These are phyloP conservation scores for Lucilia sericata DNA, from an alignment of 1,140 invertebrate species.

Conservation along the genomic window DNA sequence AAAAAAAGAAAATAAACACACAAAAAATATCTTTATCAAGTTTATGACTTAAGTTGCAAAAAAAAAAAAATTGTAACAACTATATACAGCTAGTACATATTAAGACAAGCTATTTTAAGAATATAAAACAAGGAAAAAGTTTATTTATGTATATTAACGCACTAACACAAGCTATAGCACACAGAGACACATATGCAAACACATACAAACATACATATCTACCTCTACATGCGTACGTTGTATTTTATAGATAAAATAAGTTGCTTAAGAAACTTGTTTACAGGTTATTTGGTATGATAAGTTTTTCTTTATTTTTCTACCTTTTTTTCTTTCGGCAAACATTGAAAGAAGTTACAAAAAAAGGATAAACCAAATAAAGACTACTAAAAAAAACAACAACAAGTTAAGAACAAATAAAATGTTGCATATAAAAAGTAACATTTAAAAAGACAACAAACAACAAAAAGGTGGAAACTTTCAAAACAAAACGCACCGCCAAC, in stretches of 20 bases:
- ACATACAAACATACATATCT: neutral
- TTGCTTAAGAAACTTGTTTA: neutral
- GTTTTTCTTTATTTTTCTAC: neutral
- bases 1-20: neutral
- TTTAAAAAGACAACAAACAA: conserved; percentile 27
- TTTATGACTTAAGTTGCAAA: neutral
- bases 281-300: conserved; percentile 36
- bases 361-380: neutral
- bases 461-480: conserved; percentile 33
- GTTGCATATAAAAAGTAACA: neutral
- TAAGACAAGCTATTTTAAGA: neutral
- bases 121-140: neutral
- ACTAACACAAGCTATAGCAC: neutral
- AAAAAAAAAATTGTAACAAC: neutral
- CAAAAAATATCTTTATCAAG: neutral
- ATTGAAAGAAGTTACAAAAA: neutral
- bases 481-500: neutral
- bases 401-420: neutral
- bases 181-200: neutral
- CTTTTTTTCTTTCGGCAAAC: neutral
- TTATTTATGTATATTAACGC: neutral
- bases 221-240: neutral
- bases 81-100: neutral
- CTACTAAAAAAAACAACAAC: neutral
- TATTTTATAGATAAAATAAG: neutral